Base-by-base conservation (phyloP, 2,797 vertebrate species). In the Tangara arthus region DNA sequence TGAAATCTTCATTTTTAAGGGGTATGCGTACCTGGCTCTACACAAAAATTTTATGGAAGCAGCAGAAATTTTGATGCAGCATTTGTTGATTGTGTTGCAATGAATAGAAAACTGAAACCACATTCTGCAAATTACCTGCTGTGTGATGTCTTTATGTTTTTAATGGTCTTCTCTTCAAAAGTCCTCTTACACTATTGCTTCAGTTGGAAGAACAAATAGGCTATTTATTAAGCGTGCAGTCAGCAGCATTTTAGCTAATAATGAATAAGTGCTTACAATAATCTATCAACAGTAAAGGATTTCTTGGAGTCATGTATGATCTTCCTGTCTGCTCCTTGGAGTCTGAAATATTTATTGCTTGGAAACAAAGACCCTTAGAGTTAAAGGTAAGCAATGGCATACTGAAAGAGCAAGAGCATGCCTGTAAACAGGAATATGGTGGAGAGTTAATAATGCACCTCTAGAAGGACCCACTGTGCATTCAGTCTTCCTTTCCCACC, bases 281-380 rank as follows among this genome's bases (percentile, higher is more conserved):
- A 96, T 97, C 76, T 95, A 77, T 90, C 87, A 97, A 94, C 91
- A 94, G 84, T 96, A 89, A 94, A 96, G 82, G 84, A 75, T 91
- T 92, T 94, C 94, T 90, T 94, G n/a, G 89, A 95, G 87, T 88
- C 94, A 89, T 84, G 70, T 94, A 85, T 97, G 94, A 97, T 97
- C 97, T 97, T 97, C 96, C 97, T 97, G 90, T 89, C 94, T 88
- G 91, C 88, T 97, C 92, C 82, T 42, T 26, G 89, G 95, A 97
- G 91, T 93, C 90, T 2, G 0, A 72, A 95, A 94, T 97, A 97
- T 97, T 98, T 97, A 97, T 97, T 96, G 88, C 93, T 90, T 94
- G 50, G 95, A 96, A 97, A 98, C 97, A 98, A 98, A 98, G 97
- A 91, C 91, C 80, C 90, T 98, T 94, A 97, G 93, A 97, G 90